Evolutionary conservation across 1,140 invertebrate genomes (phyloP), one percentile per base, ranked within the genome.

Genomic region (Monomorium pharaonis): DNA sequence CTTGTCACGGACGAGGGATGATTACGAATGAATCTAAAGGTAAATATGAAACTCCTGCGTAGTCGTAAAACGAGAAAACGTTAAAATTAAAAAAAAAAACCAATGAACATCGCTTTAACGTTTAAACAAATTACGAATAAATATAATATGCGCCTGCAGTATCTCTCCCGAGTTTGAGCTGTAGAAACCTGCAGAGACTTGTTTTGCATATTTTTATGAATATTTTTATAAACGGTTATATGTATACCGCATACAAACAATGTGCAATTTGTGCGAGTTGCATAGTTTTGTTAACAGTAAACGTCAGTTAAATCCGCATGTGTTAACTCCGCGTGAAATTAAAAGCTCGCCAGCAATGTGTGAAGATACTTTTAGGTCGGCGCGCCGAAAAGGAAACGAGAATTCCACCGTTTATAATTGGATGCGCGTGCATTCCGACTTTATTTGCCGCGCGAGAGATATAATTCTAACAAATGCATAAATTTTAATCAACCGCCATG

Each of bases 391-490:
- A 83, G 78, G 78, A 83, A 83, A 83, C 78, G 78, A 74, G 78
- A 74, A 83, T 74, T 72, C 51, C 78, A 30, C 78, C 67, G 67
- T 67, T 83, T 83, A 83, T 83, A 83, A 83, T 83, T 83, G 78
- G 78, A 83, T 74, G 67, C 67, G 67, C 67, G 51, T 83, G 51
- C 67, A 60, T 83, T 60, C 78, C 78, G 54, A 56, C 47, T 83
- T 72, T 74, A 83, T 83, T 83, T 58, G 67, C 78, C 51, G 78
- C 78, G 37, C 37, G 67, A 47, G 67, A 74, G 49, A 83, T 74
- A 83, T 83, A 83, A 83, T 83, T 83, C 67, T 83, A 83, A 60
- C 78, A 83, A 83, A 83, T 72, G 24, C 54, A 83, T 83, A 72
- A 83, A 83, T 83, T 83, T 83, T 74, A 83, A 83, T 83, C 51